Evolutionary conservation across 2,888 invertebrate genomes (phyloP).

Genomic region (Mesodorylaimus sp.): DNA sequence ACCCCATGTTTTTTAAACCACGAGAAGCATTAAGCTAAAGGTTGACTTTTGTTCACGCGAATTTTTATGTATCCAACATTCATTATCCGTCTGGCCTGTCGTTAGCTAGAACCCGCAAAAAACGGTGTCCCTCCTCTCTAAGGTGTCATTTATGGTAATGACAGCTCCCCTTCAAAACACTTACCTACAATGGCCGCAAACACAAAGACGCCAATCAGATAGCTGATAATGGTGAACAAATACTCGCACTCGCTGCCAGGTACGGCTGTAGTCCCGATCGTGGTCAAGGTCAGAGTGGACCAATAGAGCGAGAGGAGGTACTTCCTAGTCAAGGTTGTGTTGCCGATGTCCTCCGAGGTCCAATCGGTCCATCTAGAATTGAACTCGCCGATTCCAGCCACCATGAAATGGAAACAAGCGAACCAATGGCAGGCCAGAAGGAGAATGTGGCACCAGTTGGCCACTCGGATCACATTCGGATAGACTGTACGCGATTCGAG

Average conservation of each 20-base stretch:
- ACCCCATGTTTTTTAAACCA: too few relatives aligned
- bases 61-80: too few relatives aligned
- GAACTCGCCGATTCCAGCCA: slow-evolving; percentile 47
- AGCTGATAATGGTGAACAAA: slow-evolving; percentile 86
- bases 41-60: too few relatives aligned
- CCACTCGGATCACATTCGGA: slow-evolving; percentile 84
- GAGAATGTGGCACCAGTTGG: slow-evolving; percentile 80
- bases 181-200: slow-evolving; percentile 84
- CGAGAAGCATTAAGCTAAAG: too few relatives aligned
- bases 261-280: slow-evolving; percentile 83
- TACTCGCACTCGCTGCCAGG: slow-evolving; percentile 93
- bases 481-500: slow-evolving; percentile 85
- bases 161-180: too few relatives aligned
- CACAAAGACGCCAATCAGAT: slow-evolving; percentile 88
- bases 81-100: too few relatives aligned
- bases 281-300: slow-evolving; percentile 84
- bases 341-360: too few relatives aligned
- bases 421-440: slow-evolving; percentile 91
- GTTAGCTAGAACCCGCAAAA: too few relatives aligned
- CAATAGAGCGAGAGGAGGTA: slow-evolving; percentile 85
- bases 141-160: too few relatives aligned
- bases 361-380: slow-evolving; percentile 1
- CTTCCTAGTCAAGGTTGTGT: too few relatives aligned
- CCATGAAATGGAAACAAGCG: slow-evolving; percentile 84
- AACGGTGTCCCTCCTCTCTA: too few relatives aligned